Conservation (phyloP, 1,140 invertebrate genomes). For the Cyclargus thomasi region DNA sequence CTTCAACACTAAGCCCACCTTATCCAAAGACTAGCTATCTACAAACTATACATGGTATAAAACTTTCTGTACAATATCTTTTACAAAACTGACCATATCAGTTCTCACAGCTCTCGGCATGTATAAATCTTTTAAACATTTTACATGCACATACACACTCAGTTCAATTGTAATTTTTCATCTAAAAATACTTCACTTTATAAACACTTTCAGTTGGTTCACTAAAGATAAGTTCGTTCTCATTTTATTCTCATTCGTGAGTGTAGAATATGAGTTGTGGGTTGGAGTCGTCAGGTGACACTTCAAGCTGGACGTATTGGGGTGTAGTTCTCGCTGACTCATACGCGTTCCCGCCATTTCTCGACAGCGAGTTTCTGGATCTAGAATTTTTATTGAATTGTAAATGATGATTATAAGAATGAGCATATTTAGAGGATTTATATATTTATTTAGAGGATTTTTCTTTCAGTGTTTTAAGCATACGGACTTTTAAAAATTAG, state of each 20-base stretch:
- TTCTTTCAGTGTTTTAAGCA: too few species aligned
- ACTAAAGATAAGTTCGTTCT: conserved; percentile 14
- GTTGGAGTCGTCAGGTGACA: conserved; percentile 63
- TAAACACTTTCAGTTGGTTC: conserved; percentile 4
- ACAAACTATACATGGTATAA: conserved; percentile 12
- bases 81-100: conserved; percentile 8
- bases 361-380: conserved; percentile 64
- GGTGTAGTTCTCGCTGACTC: conserved; percentile 65
- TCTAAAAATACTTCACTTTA: conserved; percentile 14
- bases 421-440: too few species aligned
- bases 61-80: conserved; percentile 15
- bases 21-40: conserved; percentile 12
- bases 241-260: conserved; percentile 43
- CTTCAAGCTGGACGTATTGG: conserved; percentile 60
- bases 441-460: neutral
- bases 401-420: too few species aligned
- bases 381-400: conserved; percentile 33
- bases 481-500: too few species aligned
- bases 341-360: conserved; percentile 48
- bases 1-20: conserved; percentile 9
- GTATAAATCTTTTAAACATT: neutral
- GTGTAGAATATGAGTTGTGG: conserved; percentile 67
- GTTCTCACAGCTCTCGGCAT: neutral
- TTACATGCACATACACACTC: conserved; percentile 5
- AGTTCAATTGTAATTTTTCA: conserved; percentile 6